Conservation (phyloP, 2,113 vertebrate species). For the Poeciliopsis retropinna region DNA sequence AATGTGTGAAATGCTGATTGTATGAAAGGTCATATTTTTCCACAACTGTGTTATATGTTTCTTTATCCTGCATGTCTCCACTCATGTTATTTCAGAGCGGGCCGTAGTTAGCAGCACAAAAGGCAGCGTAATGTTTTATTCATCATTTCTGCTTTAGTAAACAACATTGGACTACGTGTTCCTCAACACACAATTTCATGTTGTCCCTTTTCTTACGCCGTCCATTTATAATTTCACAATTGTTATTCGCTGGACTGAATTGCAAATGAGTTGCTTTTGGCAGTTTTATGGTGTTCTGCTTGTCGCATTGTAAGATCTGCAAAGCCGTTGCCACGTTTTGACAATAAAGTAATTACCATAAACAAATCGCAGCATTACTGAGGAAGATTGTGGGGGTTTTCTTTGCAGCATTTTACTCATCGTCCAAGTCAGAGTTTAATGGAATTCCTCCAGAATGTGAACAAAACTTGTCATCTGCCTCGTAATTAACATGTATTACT, state of each 20-base stretch:
- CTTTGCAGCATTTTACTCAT: constrained; percentile 5
- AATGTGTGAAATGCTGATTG: constrained; percentile 28
- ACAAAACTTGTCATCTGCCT: constrained; percentile 2
- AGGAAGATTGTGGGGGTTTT: constrained; percentile 21
- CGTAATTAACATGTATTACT: neutral
- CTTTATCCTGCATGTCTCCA: constrained; percentile 43
- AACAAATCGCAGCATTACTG: constrained; percentile 62
- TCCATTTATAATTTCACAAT: constrained; percentile 42
- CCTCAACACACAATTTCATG: constrained; percentile 53
- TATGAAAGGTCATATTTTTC: constrained; percentile 44
- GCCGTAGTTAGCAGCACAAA: constrained; percentile 42
- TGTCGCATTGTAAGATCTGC: constrained; percentile 51
- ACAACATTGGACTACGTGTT: constrained; percentile 63
- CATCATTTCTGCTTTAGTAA: constrained; percentile 54
- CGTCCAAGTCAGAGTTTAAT: constrained; percentile 13
- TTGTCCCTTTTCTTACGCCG: constrained; percentile 52
- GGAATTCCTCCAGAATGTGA: constrained; percentile 14
- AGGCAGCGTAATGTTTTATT: constrained; percentile 59
- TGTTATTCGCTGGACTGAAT: constrained; percentile 50
- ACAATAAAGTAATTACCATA: constrained; percentile 65
- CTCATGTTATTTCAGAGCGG: constrained; percentile 41
- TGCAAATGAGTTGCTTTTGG: constrained; percentile 47
- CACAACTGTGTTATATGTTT: constrained; percentile 18
- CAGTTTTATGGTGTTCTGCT: constrained; percentile 37
- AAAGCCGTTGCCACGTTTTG: constrained; percentile 33